Base-by-base conservation (phyloP, 2,888 invertebrate genomes). In the Syrphus vitripennis region DNA sequence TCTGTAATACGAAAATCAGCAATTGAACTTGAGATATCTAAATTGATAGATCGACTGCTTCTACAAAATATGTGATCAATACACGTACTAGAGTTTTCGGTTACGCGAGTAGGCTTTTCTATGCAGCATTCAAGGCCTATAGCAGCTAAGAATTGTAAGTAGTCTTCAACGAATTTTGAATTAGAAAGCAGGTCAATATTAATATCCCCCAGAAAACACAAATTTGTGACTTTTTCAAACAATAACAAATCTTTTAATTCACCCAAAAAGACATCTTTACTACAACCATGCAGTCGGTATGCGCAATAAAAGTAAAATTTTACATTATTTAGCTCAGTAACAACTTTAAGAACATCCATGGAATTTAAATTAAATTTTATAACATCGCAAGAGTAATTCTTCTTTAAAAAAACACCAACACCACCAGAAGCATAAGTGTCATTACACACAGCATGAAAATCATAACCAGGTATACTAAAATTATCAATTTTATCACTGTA, bases 161-260 rank as follows among this genome's bases (percentile, higher is more conserved):
- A 53, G 1, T 53, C 26, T 7, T 53, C 53, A 53, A n/a, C 53
- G 1, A 29, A n/a, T 26, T 53, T 53, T 5, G 26, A 53, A 4
- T 26, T 53, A n/a, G 53, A 53, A 26, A 53, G 53, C 7, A 53
- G 53, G n/a, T 53, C 53, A n/a, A 53, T 53, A 53, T 53, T 53
- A 53, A 53, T n/a, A 53, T 53, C 53, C 12, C 16, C 19, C 0
- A 48, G 45, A 48, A 48, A 48, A 10, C 3, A 10, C 12, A 21
- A 48, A 4, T 48, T 48, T 19, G 19, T 16, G 3, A 21, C 45
- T 48, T 48, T 21, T 14, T 37, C 37, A 4, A 4, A 19, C 12
- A 45, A 3, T 19, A 45, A 45, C 4, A 45, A 45, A 9, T 45
- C 45, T 45, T 45, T 19, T 45, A 45, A 16, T 16, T 42, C 42